phyloP scores from a whole-genome alignment of 2,888 invertebrate genomes.

The Maniola hyperantus region DNA sequence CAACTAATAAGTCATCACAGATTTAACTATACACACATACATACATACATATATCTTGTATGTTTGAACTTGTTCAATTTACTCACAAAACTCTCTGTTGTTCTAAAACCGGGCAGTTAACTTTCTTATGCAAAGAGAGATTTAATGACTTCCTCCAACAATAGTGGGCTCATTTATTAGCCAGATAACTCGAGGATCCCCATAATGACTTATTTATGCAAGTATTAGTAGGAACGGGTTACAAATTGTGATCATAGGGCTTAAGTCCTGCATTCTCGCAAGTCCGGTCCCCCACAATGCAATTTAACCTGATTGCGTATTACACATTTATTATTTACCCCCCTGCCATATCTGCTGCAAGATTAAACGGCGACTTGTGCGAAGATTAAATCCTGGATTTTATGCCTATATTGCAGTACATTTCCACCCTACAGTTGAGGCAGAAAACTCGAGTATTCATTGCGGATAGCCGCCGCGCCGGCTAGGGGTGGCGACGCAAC shows the following conservation, averaged over 20 bases:
- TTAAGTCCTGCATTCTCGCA: constrained; percentile 26
- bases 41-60: no score
- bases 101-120: background rate
- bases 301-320: constrained; percentile 71
- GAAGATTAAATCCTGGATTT: constrained; percentile 80
- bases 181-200: constrained; percentile 10
- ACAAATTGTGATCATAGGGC: constrained; percentile 23
- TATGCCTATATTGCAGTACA: constrained; percentile 76
- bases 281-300: constrained; percentile 54
- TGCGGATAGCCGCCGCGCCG: constrained; percentile 67
- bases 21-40: no score
- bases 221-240: constrained; percentile 22
- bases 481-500: constrained; percentile 57
- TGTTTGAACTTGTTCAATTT: no score
- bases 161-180: constrained; percentile 18
- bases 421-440: constrained; percentile 72
- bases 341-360: constrained; percentile 74
- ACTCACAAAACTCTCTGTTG: background rate
- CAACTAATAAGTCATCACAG: no score
- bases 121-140: constrained; percentile 1
- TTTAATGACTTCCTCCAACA: constrained; percentile 15
- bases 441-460: constrained; percentile 78
- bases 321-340: constrained; percentile 77
- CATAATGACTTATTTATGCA: constrained; percentile 27
- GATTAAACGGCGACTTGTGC: constrained; percentile 77